Conservation (phyloP, 1,140 invertebrate genomes). For the Manduca sexta region DNA sequence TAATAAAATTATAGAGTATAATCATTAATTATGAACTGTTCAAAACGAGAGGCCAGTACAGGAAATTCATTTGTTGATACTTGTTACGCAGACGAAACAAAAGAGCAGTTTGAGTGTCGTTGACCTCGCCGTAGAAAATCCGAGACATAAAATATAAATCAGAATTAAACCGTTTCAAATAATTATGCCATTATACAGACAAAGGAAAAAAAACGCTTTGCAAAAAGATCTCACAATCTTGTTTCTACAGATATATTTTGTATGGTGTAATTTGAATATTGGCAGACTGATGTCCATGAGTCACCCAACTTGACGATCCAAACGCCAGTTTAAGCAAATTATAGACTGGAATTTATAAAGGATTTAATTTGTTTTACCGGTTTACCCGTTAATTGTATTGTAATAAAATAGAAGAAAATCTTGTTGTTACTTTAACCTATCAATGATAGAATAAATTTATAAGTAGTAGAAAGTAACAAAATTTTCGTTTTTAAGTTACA, state of each 20-base stretch:
- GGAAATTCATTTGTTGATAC: no score
- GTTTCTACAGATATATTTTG: constrained; percentile 1
- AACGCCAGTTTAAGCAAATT: constrained; percentile 1
- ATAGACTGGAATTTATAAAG: background rate
- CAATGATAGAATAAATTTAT: no score
- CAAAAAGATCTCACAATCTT: constrained; percentile 6
- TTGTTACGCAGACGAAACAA: no score
- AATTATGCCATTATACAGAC: constrained; percentile 10
- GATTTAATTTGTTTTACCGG: background rate
- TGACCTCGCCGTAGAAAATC: background rate
- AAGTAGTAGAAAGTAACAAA: no score
- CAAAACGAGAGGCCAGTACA: no score
- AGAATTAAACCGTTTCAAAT: constrained; percentile 5
- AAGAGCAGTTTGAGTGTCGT: background rate
- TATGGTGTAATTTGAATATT: constrained; percentile 5
- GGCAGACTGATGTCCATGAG: background rate
- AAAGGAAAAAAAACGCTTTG: background rate
- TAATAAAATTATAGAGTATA: no score
- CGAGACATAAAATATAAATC: constrained; percentile 1
- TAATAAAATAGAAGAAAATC: no score
- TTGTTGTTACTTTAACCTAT: no score
- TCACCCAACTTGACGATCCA: constrained; percentile 1
- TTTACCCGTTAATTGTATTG: background rate
- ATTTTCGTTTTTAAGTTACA: no score
- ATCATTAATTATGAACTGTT: no score